Percentiles rank a stretch among this genome's conserved stretches.
Conservation (phyloP, 2,113 vertebrate genomes). For the Ibidorhyncha struthersii region DNA sequence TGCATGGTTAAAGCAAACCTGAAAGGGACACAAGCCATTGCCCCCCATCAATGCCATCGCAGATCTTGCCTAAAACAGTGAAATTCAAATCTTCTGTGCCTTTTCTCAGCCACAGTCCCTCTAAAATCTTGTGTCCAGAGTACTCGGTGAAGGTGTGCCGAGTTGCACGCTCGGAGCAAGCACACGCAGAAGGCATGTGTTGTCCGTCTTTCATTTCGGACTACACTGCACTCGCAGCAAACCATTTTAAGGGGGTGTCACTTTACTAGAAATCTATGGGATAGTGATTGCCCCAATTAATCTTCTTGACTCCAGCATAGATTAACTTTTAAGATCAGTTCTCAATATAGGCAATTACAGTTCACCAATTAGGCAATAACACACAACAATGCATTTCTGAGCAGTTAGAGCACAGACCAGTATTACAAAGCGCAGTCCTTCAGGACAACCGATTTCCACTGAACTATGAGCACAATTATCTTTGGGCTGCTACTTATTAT, state of each 20-base stretch:
- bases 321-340: conserved; percentile 47
- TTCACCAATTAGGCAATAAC: conserved; percentile 39
- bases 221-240: conserved; percentile 18
- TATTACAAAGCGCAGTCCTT: neutral
- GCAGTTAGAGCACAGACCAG: neutral
- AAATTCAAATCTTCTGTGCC: neutral
- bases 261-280: conserved; percentile 33
- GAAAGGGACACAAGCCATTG: neutral
- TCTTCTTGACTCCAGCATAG: conserved; percentile 39
- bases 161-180: neutral
- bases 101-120: neutral
- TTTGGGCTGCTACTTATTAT: conserved; percentile 44
- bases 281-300: conserved; percentile 62
- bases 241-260: neutral
- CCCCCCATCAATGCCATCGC: neutral
- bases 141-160: neutral
- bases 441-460: conserved; percentile 1
- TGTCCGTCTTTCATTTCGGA: neutral
- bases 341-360: conserved; percentile 47
- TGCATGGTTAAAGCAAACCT: neutral
- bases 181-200: neutral
- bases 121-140: neutral
- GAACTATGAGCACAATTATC: conserved; percentile 20
- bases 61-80: neutral
- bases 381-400: conserved; percentile 41